Percentiles rank a stretch among this genome's conserved stretches.
These are phyloP conservation scores for Coptodon rendalli DNA, from an alignment of 2,113 vertebrate species.

Conservation along the genomic window DNA sequence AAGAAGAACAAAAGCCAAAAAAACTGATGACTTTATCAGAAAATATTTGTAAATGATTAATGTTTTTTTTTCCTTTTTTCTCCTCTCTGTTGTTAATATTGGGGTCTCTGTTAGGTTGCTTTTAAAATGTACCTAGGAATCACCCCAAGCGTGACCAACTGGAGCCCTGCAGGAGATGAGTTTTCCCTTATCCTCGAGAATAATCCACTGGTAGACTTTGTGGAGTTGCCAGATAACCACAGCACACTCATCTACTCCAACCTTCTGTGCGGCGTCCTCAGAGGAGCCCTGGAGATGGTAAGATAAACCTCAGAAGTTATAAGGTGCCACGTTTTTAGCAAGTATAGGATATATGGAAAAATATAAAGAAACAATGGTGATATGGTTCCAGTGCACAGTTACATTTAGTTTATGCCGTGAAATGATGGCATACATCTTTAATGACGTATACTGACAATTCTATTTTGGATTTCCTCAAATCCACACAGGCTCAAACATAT, in stretches of 20 bases:
- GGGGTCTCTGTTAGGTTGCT: conserved; percentile 75
- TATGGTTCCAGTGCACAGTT: neutral
- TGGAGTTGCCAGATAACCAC: conserved; percentile 97
- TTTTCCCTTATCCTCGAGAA: conserved; percentile 97
- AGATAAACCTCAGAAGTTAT: neutral
- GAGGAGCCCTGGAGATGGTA: conserved; percentile 97
- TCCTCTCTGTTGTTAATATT: neutral
- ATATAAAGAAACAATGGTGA: neutral
- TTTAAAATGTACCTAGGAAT: conserved; percentile 98
- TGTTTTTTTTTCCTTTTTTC: neutral
- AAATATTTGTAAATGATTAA: neutral
- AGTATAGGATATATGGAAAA: neutral
- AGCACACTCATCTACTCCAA: conserved; percentile 93
- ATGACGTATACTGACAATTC: neutral
- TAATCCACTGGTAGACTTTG: conserved; percentile 96
- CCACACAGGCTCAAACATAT: neutral
- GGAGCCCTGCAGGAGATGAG: conserved; percentile 95
- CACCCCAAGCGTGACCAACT: conserved; percentile 97
- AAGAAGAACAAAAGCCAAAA: neutral
- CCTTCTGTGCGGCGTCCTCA: conserved; percentile 89
- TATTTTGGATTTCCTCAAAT: neutral
- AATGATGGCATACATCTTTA: neutral
- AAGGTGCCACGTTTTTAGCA: neutral
- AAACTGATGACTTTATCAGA: neutral
- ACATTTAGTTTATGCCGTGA: neutral